Conservation (phyloP, 23 tunicate species). For the Halocynthia roretzi region DNA sequence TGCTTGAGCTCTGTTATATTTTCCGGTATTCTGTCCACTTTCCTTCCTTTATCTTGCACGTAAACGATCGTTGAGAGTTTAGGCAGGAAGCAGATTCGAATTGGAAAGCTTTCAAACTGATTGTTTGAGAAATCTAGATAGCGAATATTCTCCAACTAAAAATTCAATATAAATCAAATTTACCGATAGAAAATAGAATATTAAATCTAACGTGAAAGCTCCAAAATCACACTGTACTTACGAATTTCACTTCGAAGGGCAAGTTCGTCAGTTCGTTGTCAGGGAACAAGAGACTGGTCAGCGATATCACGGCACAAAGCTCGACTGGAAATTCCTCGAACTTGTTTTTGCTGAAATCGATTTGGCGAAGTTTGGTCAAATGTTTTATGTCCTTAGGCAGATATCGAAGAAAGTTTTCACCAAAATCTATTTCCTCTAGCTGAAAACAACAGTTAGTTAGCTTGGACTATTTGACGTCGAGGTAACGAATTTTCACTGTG, state of each 20-base stretch:
- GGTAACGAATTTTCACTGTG: not conserved
- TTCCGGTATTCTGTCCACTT: slow-evolving; percentile 28
- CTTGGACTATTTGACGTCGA: not conserved
- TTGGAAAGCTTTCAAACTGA: slow-evolving; percentile 42
- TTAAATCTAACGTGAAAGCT: too few species aligned
- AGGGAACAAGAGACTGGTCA: slow-evolving; percentile 17
- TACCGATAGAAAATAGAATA: too few species aligned
- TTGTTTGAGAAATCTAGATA: slow-evolving; percentile 42
- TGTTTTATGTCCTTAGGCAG: slow-evolving; percentile 29
- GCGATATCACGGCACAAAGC: slow-evolving; percentile 27
- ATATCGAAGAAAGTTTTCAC: slow-evolving; percentile 21
- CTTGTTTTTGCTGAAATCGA: slow-evolving; percentile 44
- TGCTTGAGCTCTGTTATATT: slow-evolving; percentile 30
- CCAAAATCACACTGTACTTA: slow-evolving; percentile 4
- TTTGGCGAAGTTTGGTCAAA: slow-evolving; percentile 19
- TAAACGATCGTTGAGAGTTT: slow-evolving; percentile 19
- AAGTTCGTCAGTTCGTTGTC: slow-evolving; percentile 39
- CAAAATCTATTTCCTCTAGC: slow-evolving; percentile 47
- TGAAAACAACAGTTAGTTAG: not conserved
- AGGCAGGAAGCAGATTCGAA: slow-evolving; percentile 30
- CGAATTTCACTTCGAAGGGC: slow-evolving; percentile 45
- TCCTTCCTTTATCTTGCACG: slow-evolving; percentile 33
- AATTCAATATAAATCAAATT: too few species aligned
- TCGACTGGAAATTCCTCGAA: slow-evolving; percentile 50
- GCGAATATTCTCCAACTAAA: slow-evolving; percentile 34